Evolutionary conservation across 2,113 vertebrate species (phyloP).

Genomic region (Sebastes fasciatus): DNA sequence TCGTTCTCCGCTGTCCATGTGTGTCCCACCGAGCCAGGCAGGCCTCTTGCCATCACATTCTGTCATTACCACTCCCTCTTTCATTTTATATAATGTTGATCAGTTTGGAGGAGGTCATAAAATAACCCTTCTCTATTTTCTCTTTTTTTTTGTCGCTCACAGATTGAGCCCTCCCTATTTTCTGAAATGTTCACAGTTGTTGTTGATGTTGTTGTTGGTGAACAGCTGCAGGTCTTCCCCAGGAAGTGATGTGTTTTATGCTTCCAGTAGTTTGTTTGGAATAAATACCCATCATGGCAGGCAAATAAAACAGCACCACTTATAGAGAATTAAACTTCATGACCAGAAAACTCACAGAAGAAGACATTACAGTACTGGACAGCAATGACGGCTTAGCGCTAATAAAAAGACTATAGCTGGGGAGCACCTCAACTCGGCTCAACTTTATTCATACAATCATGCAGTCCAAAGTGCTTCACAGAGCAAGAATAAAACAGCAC

Average conservation of each 20-base stretch:
- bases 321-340: conserved; percentile 10
- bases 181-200: neutral
- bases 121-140: neutral
- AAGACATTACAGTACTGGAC: neutral
- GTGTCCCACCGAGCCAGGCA: conserved; percentile 65
- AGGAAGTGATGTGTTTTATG: conserved; percentile 9
- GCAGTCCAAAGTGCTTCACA: too few species aligned
- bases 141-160: neutral
- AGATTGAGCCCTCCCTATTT: neutral
- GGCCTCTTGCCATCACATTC: conserved; percentile 65
- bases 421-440: neutral
- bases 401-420: neutral
- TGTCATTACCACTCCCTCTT: conserved; percentile 59
- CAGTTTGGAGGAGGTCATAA: conserved; percentile 11
- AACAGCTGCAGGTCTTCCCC: neutral
- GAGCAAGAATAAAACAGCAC: too few species aligned
- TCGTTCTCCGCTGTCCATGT: conserved; percentile 73
- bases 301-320: neutral
- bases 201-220: too few species aligned
- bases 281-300: conserved; percentile 10
- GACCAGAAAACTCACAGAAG: neutral
- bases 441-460: too few species aligned
- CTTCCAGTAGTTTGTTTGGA: neutral
- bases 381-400: neutral
- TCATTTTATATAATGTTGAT: conserved; percentile 54